phyloP scores from a whole-genome alignment of 35 echinoderm and acorn worm species.

The Lytechinus pictus region DNA sequence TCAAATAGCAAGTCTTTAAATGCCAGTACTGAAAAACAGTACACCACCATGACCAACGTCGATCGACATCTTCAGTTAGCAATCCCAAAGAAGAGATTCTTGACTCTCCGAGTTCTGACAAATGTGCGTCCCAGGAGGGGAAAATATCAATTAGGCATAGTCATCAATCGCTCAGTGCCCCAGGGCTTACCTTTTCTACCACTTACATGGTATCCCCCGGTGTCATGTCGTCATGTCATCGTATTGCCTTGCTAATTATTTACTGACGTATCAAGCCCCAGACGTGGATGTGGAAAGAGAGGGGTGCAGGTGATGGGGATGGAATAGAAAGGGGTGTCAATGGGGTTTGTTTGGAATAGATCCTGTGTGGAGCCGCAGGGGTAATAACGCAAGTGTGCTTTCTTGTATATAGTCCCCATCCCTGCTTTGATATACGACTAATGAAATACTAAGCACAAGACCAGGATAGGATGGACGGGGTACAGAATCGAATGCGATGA shows the following conservation, averaged over 20 bases:
- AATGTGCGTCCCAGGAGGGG: slow-evolving; percentile 1
- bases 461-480: too few species aligned
- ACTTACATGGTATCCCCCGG: background rate
- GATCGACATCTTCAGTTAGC: background rate
- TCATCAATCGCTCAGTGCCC: background rate
- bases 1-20: background rate
- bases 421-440: too few species aligned
- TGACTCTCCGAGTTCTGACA: background rate
- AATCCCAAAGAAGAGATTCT: background rate
- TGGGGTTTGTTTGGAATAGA: too few species aligned
- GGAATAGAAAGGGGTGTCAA: background rate
- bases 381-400: background rate
- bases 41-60: background rate
- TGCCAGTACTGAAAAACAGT: background rate
- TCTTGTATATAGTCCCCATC: too few species aligned
- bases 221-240: background rate
- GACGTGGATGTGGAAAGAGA: background rate
- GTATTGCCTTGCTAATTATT: background rate
- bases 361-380: too few species aligned
- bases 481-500: too few species aligned
- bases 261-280: background rate
- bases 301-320: background rate
- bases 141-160: background rate
- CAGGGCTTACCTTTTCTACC: background rate
- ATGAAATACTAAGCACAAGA: too few species aligned